Evolutionary conservation across 2,797 vertebrate species (phyloP), one percentile per base, ranked within the genome.

Genomic region (Lindbergichthys nudifrons): DNA sequence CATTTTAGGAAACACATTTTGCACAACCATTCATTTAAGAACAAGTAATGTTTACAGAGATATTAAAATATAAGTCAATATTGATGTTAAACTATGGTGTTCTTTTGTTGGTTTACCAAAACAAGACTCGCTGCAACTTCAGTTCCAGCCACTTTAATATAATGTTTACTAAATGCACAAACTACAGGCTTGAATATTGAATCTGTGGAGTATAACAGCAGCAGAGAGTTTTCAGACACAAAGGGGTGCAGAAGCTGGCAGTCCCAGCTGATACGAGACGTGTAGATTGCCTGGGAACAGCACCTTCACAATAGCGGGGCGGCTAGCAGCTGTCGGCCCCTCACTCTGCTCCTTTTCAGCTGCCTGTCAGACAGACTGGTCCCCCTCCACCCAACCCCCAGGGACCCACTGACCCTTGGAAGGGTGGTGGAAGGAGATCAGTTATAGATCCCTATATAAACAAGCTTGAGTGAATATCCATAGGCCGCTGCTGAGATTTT

Each of bases 301-400:
- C 64, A 42, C 53, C 67, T 70, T 79, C 88, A 95, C 92, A 95
- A 94, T 92, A 88, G 92, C 72, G 3, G 47, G 51, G 74, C 73
- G 88, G 88, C 89, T 87, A 88, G 90, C 92, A 93, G 93, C 93
- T 92, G 93, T 84, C 36, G 91, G 86, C 89, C 85, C 84, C 86
- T 82, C 74, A 3, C 73, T 83, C 85, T 79, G 85, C 87, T 87
- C 71, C 89, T 91, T 89, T 92, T 92, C 86, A 91, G 77, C 77
- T 67, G 80, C 81, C 79, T 91, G 84, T 93, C 91, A 93, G 89
- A 90, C 92, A 88, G 90, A 92, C 88, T 75, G 88, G 89, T 75
- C 81, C 79, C 82, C 83, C 83, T 86, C 85, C 87, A 76, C 87
- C 86, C 86, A 87, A 61, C 83, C 92, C 88, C 88, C 81, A 73